These are phyloP conservation scores for Onthophagus taurus DNA, from an alignment of 1,140 invertebrate genomes.

Conservation along the genomic window DNA sequence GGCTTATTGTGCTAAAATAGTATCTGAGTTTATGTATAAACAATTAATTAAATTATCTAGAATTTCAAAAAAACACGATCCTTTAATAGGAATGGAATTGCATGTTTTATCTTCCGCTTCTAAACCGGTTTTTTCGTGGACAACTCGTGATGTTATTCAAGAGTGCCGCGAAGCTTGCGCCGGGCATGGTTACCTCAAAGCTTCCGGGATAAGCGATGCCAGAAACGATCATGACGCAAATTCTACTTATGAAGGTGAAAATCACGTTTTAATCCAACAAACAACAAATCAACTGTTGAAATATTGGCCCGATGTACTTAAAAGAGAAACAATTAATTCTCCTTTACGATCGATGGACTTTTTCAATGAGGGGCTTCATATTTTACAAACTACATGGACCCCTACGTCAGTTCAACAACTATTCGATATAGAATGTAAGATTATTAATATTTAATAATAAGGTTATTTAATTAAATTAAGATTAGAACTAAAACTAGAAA, in stretches of 20 bases:
- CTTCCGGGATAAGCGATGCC: conserved; percentile 71
- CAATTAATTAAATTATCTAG: no score
- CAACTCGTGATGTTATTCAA: conserved; percentile 73
- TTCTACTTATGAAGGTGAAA: conserved; percentile 93
- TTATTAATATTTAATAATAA: neutral
- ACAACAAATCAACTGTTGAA: conserved; percentile 81
- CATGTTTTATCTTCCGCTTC: conserved; percentile 82
- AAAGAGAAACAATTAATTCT: conserved; percentile 40
- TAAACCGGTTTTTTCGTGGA: conserved; percentile 83
- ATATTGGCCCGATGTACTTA: conserved; percentile 46
- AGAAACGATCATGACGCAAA: conserved; percentile 85
- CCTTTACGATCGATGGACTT: conserved; percentile 57
- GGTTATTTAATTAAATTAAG: no score
- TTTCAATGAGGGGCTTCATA: conserved; percentile 44
- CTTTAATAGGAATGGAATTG: conserved; percentile 57
- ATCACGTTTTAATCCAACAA: conserved; percentile 91
- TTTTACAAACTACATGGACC: conserved; percentile 44
- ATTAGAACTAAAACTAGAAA: no score
- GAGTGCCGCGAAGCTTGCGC: conserved; percentile 87
- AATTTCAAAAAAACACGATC: no score
- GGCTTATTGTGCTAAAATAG: conserved; percentile 65
- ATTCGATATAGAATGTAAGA: conserved; percentile 50
- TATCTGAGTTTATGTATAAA: no score
- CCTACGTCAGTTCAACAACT: conserved; percentile 38
- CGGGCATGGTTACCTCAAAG: conserved; percentile 71